Evolutionary conservation across 1,140 invertebrate genomes (phyloP), one percentile per base, ranked within the genome.

Genomic region (Epicauta chinensis): DNA sequence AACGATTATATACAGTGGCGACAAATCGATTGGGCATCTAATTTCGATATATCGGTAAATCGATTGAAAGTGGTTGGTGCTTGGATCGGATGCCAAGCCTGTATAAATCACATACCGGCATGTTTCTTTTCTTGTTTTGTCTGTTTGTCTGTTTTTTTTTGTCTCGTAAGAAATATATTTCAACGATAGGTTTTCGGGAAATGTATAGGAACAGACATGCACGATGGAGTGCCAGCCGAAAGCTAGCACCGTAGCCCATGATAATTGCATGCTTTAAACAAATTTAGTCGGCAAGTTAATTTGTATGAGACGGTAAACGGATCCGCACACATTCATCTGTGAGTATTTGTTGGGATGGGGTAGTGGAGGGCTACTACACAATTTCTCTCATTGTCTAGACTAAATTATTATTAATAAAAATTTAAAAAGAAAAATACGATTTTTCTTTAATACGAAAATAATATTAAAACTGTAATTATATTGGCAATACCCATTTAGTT

Each of bases 241-340:
- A 58, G 55, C 60, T 58, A 61, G 64, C 61, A 64, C 63, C 23
- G 23, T 23, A 57, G 63, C 49, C 58, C 56, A 57, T 58, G 61
- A 66, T 66, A 66, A 66, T 66, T 66, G 64, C 64, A 66, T 66
- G 64, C 58, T 65, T 65, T 66, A 63, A 66, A 65, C 64, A 60
- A 66, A 65, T 66, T 66, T 65, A 63, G 61, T 50, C 64, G 63
- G 60, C 56, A 63, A 61, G 57, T 65, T 66, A 66, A 66, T 66
- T 66, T 65, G 61, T 66, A 64, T 59, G 61, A 55, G 52, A 63
- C 54, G 52, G n/a, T 57, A 61, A 63, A 62, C 61, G 59, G 58
- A 60, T 65, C 59, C 56, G 59, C 53, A 55, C 51, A 53, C n/a
- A n/a, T n/a, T 23, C 23, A 23, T 23, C 23, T 23, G n/a, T n/a